Percentiles rank a stretch among this genome's conserved stretches.
Evolutionary conservation across 2,797 vertebrate genomes (phyloP).

Genomic region (Babyrousa celebensis): DNA sequence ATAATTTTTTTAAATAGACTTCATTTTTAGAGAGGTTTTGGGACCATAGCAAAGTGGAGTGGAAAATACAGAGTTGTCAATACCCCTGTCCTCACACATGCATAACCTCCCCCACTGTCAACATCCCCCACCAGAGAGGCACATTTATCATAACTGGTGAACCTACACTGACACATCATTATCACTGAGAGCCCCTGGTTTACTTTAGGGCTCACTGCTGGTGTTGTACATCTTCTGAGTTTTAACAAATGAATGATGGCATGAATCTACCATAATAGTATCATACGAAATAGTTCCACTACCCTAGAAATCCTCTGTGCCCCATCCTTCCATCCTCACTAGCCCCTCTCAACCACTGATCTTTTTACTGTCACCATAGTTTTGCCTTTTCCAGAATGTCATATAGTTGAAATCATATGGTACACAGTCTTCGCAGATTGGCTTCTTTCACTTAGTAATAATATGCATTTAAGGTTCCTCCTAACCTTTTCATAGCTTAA

Average conservation of each 20-base stretch:
- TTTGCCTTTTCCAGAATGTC: neutral
- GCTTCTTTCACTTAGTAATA: neutral
- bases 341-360: neutral
- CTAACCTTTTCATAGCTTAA: neutral
- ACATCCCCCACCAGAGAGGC: neutral
- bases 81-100: too few relatives aligned
- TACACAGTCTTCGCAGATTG: neutral
- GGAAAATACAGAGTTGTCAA: neutral
- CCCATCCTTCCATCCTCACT: neutral
- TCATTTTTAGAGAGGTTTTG: conserved; percentile 11
- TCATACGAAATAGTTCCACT: neutral
- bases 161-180: neutral
- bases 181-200: neutral
- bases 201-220: neutral
- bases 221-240: neutral
- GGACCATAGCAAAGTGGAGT: neutral
- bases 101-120: neutral
- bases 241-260: neutral
- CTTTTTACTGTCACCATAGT: neutral
- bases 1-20: neutral
- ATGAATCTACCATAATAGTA: neutral
- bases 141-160: neutral
- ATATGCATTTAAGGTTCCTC: neutral
- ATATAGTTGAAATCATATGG: neutral
- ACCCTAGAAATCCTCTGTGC: neutral